These are phyloP conservation scores for Crepidodera aurea DNA, from an alignment of 2,888 invertebrate species.

Conservation along the genomic window DNA sequence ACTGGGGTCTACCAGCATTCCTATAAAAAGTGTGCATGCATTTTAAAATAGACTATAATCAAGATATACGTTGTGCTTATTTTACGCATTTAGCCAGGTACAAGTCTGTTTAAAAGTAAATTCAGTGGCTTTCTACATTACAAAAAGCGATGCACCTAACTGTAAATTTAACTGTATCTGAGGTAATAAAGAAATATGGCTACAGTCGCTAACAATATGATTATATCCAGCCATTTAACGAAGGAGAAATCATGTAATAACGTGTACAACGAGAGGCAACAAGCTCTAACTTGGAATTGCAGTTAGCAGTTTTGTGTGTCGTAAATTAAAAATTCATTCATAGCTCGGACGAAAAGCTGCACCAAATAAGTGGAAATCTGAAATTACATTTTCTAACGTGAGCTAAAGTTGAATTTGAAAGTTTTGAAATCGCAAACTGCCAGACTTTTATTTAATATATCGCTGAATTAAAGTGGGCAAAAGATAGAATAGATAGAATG, in stretches of 20 bases:
- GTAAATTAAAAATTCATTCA: conserved; percentile 16
- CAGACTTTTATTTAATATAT: conserved; percentile 15
- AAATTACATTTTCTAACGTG: conserved; percentile 18
- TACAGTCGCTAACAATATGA: conserved; percentile 11
- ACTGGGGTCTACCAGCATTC: too few species aligned
- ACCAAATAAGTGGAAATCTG: conserved; percentile 19
- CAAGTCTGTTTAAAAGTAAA: too few species aligned
- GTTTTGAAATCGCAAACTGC: conserved; percentile 3
- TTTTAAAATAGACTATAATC: too few species aligned
- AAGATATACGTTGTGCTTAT: too few species aligned
- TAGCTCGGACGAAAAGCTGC: background rate
- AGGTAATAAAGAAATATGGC: background rate
- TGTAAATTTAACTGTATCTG: background rate
- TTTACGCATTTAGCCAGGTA: too few species aligned
- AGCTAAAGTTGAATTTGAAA: conserved; percentile 6
- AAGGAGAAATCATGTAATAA: background rate
- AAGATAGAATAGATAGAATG: conserved; percentile 11
- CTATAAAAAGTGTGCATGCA: too few species aligned
- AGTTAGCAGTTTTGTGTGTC: conserved; percentile 3
- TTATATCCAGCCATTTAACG: conserved; percentile 7
- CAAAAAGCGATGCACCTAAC: background rate
- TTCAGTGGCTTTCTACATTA: background rate
- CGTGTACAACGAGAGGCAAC: background rate
- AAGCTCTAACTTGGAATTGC: background rate
- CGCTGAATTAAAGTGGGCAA: conserved; percentile 4